A percentile compares a stretch with the other conserved stretches of the same genome.
Conservation (phyloP, 2,888 invertebrate species). For the Campoplex nolae region DNA sequence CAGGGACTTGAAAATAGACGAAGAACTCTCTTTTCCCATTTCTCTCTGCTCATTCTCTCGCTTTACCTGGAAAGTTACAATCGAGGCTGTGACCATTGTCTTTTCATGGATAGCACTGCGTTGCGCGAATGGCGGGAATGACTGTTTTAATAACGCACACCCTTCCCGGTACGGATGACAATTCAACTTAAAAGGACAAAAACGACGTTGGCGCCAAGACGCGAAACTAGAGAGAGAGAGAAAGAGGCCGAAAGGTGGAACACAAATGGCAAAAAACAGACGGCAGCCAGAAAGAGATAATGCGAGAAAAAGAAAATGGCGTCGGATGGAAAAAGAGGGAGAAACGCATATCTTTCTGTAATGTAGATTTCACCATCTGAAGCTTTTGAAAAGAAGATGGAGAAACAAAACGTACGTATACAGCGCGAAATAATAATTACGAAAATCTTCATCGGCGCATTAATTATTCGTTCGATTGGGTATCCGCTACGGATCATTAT, state of each 20-base stretch:
- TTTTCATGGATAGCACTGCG: slow-evolving; percentile 50
- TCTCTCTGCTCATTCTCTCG: slow-evolving; percentile 4
- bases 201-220: slow-evolving; percentile 42
- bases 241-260: neutral
- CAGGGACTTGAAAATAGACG: slow-evolving; percentile 52
- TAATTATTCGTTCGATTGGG: slow-evolving; percentile 59
- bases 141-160: slow-evolving; percentile 78
- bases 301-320: slow-evolving; percentile 20
- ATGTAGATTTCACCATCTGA: slow-evolving; percentile 45
- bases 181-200: slow-evolving; percentile 67
- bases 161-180: slow-evolving; percentile 66
- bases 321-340: slow-evolving; percentile 9
- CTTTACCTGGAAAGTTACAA: slow-evolving; percentile 63
- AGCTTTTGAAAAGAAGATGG: neutral
- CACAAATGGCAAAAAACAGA: slow-evolving; percentile 18
- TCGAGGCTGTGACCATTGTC: slow-evolving; percentile 73
- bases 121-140: slow-evolving; percentile 64
- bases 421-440: slow-evolving; percentile 51
- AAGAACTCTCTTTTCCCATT: slow-evolving; percentile 49
- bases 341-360: slow-evolving; percentile 49
- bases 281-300: slow-evolving; percentile 15
- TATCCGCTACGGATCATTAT: slow-evolving; percentile 27
- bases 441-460: slow-evolving; percentile 46
- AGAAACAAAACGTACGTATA: neutral
- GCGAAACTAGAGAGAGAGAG: slow-evolving; percentile 45